phyloP scores from a whole-genome alignment of 2,113 vertebrate species.

The Phalacrocorax brasilianus region DNA sequence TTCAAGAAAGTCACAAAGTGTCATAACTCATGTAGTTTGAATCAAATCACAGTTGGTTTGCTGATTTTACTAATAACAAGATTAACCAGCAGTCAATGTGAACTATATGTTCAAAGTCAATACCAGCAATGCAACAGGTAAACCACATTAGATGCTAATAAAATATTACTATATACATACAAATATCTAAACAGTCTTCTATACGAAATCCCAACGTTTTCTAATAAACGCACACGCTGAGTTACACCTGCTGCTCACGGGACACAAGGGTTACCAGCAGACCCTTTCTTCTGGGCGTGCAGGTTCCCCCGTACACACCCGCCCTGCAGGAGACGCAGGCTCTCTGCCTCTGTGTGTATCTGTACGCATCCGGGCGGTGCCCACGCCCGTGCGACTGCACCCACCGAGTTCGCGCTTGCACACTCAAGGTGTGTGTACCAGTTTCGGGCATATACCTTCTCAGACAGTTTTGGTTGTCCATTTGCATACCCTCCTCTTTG shows the following conservation, averaged over 20 bases:
- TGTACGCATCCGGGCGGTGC: not conserved
- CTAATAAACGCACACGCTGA: fast-evolving
- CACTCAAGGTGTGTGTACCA: not conserved
- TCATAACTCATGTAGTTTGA: not conserved
- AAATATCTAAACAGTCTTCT: not conserved
- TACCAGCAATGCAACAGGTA: not conserved
- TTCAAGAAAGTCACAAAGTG: not conserved
- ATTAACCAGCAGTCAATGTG: not conserved
- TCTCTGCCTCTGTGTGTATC: not conserved
- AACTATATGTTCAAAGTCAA: not conserved
- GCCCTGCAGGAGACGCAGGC: not conserved
- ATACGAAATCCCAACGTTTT: not conserved
- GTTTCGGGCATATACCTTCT: not conserved
- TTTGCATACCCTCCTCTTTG: not conserved
- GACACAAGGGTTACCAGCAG: not conserved
- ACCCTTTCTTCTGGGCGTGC: not conserved
- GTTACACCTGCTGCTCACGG: not conserved
- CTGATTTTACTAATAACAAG: not conserved
- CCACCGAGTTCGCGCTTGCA: not conserved
- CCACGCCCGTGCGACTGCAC: not conserved
- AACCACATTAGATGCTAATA: not conserved
- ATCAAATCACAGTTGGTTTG: not conserved
- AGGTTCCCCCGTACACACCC: not conserved
- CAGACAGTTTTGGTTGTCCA: not conserved
- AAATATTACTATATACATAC: not conserved